Conservation (phyloP, 2,113 vertebrate genomes). For the Clupea harengus region DNA sequence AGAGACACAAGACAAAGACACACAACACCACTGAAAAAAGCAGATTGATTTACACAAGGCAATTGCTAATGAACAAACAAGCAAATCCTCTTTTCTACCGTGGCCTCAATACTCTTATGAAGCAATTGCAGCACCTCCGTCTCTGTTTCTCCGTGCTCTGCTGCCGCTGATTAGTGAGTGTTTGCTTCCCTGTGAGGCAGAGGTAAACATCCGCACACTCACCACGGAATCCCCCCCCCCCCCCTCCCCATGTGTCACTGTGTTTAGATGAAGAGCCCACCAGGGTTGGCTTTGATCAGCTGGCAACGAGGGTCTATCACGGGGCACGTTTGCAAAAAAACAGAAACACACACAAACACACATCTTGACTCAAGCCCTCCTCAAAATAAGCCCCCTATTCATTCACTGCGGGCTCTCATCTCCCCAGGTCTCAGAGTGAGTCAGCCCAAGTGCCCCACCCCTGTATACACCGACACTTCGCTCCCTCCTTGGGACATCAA, state of each 20-base stretch:
- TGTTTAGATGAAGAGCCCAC: neutral
- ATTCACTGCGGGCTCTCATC: neutral
- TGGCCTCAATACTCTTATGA: neutral
- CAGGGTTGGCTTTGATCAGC: slow-evolving; percentile 11
- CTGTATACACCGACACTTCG: neutral
- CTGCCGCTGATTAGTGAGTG: slow-evolving; percentile 6
- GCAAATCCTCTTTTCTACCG: neutral
- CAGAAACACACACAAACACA: neutral
- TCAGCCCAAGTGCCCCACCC: neutral
- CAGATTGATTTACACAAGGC: neutral
- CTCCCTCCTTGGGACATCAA: neutral
- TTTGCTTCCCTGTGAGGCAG: slow-evolving; percentile 1
- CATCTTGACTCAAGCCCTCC: neutral
- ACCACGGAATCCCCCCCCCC: no score
- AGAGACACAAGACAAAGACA: neutral
- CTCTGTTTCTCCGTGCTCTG: neutral
- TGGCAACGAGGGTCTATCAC: neutral
- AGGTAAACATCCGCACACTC: neutral
- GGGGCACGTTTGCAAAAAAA: neutral
- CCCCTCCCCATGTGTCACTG: neutral
- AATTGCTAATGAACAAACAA: neutral
- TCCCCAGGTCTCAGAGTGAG: neutral
- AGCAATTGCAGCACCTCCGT: neutral
- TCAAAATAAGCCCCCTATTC: neutral
- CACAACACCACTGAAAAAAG: neutral